These are phyloP conservation scores for Calonectris borealis DNA, from an alignment of 2,113 vertebrate species.

Conservation along the genomic window DNA sequence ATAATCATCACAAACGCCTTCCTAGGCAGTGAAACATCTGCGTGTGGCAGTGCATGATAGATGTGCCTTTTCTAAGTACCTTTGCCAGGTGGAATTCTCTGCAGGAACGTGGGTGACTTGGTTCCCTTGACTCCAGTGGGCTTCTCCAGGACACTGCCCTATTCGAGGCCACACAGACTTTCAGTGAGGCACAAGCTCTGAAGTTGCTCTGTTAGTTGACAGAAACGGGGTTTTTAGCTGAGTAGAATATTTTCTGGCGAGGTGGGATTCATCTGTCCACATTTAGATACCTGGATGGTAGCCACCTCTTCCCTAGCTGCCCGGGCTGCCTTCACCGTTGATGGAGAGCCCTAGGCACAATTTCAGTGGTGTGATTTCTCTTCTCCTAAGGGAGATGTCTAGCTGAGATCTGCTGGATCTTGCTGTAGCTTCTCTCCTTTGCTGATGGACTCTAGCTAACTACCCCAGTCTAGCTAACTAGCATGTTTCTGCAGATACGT, in stretches of 20 bases:
- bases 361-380: not conserved
- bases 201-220: not conserved
- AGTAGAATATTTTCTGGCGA: not conserved
- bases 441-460: not conserved
- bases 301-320: not conserved
- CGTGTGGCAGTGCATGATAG: not conserved
- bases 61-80: not conserved
- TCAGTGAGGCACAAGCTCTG: not conserved
- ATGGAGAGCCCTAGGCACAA: not conserved
- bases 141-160: not conserved
- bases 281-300: not conserved
- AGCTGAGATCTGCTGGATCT: not conserved
- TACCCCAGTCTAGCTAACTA: not conserved
- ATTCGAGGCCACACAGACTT: not conserved
- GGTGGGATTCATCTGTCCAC: not conserved
- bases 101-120: rapidly evolving
- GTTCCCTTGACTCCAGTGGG: not conserved
- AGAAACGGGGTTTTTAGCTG: not conserved
- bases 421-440: not conserved
- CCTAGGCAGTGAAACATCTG: not conserved
- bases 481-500: not conserved
- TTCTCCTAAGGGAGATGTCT: not conserved
- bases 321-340: not conserved
- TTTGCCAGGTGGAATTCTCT: not conserved
- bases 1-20: not conserved